Evolutionary conservation across 2,113 vertebrate genomes (phyloP), one percentile per base, ranked within the genome.

Genomic region (Mesembrinibis cayennensis): DNA sequence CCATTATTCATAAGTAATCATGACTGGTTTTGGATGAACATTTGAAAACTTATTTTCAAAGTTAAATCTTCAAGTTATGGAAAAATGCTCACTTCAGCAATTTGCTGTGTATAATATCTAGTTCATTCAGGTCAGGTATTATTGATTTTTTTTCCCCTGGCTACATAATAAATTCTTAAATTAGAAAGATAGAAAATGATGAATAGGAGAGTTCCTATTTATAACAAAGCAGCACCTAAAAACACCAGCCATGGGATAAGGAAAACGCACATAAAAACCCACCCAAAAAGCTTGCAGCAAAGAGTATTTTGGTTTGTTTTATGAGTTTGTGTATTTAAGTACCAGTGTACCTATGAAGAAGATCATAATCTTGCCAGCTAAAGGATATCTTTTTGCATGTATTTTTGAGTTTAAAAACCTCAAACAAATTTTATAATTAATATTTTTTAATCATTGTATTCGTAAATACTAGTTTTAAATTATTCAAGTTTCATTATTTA

Each of bases 81-180:
- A 30, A 88, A 91, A 95, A 66, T 80, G 81, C 78, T 95, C 72
- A 63, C 76, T 94, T 96, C 92, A 96, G 93, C 53, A 0, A 47
- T 65, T 90, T 76, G 11, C 52, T 69, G 58, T 73, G 82, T 27
- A 27, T 95, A 85, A 89, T 88, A 89, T 38, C 66, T 94, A 50
- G 42, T 94, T 91, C 95, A 86, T 80, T 91, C 82, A 36, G 90
- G 84, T 91, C 89, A 95, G 70, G 42, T 88, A 74, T 50, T 97
- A 95, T 90, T 91, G 91, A 96, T 95, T 97, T 94, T 82, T 82
- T 89, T 8, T 93, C 93, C n/a, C 29, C 50, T 83, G 38, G n/a
- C 89, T 95, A 77, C 53, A 47, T 93, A 87, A 95, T 94, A 87
- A 89, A 91, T 95, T 88, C 84, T 94, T 93, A 88, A 90, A 93